Base-by-base conservation (phyloP, 2,113 vertebrate genomes). In the Chloropsis hardwickii region DNA sequence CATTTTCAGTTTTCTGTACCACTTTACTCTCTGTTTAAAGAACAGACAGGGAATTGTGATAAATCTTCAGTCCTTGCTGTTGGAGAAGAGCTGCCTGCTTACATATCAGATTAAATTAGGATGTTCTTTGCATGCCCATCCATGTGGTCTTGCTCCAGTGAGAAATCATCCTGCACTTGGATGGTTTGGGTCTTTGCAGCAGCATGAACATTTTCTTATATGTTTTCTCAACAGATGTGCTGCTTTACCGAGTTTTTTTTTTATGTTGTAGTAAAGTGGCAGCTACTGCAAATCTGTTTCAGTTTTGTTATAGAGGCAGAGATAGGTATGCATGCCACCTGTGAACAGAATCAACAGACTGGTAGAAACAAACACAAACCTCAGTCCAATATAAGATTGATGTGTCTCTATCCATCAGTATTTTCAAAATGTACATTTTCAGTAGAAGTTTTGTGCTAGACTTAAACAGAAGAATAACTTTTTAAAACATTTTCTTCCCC, bases 11-110 rank as follows among this genome's bases (percentile, higher is more conserved):
- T 66, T 95, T 57, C 78, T 87, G 28, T 88, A 81, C 50, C n/a
- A 61, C 94, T 94, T 94, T 76, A 89, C 54, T 91, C 42, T 78
- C 70, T 62, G 37, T 89, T 91, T 89, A 92, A 88, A 91, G 81
- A 72, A 84, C 25, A 86, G 72, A 33, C 51, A 74, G 57, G 72
- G 44, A 88, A 79, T 45, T 61, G 80, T 81, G 82, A 74, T 86
- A 90, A 88, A 93, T 95, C 48, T 62, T 12, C n/a, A 51, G 25
- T 37, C 76, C 53, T 92, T 74, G 51, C 65, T 82, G 28, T 57
- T 90, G 50, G 53, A 84, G 72, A 67, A 45, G 22, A 86, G 56
- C 35, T 81, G 23, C 54, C 76, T 96, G 92, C 86, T 45, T 90
- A 48, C 72, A 90, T 71, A 83, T 93, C 47, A 74, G 31, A 50